A percentile compares a stretch with the other conserved stretches of the same genome.
phyloP scores from a whole-genome alignment of 2,888 invertebrate genomes.

The Loripinus fragilis region DNA sequence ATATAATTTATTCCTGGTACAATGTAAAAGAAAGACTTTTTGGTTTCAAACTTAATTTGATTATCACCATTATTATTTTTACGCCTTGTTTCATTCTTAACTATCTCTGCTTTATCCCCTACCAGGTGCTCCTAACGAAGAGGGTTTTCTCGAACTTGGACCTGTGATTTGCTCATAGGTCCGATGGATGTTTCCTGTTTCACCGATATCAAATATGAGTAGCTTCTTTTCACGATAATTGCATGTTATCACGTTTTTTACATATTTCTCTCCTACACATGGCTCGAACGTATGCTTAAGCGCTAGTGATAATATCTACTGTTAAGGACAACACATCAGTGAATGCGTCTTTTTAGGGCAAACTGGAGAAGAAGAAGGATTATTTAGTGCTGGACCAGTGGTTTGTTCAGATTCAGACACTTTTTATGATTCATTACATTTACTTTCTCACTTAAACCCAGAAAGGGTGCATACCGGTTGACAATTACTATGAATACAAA shows the following conservation, averaged over 20 bases:
- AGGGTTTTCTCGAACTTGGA: conserved; percentile 52
- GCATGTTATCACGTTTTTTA: background rate
- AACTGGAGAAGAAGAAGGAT: background rate
- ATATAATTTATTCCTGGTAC: too few species aligned
- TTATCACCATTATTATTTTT: too few species aligned
- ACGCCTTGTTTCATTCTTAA: background rate
- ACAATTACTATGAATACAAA: too few species aligned
- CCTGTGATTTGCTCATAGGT: conserved; percentile 49
- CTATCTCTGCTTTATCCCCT: background rate
- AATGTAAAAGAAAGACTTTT: too few species aligned
- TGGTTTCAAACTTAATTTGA: too few species aligned
- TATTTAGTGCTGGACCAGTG: background rate
- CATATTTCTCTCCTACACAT: background rate
- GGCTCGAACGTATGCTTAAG: too few species aligned
- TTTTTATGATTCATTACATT: background rate
- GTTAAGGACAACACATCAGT: background rate
- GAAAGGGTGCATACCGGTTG: too few species aligned
- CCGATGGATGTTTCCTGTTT: background rate
- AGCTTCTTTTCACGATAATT: background rate
- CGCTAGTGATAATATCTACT: too few species aligned
- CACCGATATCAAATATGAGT: background rate
- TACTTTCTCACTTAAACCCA: background rate
- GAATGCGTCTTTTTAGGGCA: conserved; percentile 4
- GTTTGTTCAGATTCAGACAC: background rate
- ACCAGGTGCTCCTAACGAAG: conserved; percentile 40